Conservation (phyloP, 2,888 invertebrate genomes). For the Tetranychus truncatus region DNA sequence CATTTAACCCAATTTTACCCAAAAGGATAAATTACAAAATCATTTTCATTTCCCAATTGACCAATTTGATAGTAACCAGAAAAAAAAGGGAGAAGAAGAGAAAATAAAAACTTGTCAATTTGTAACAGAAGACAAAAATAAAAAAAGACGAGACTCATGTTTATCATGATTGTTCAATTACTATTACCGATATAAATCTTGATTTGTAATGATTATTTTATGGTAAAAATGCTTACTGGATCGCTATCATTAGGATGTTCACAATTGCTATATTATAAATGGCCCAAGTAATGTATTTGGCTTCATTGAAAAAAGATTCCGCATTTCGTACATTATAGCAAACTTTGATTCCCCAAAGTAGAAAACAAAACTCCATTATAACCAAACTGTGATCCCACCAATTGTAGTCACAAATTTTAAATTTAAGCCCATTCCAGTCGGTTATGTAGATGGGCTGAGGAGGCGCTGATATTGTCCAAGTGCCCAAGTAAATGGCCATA, state of each 20-base stretch:
- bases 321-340: conserved; percentile 46
- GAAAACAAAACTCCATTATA: conserved; percentile 41
- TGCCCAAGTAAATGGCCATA: conserved; percentile 66
- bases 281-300: conserved; percentile 73
- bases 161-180: too few relatives aligned
- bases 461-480: conserved; percentile 74
- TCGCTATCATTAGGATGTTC: conserved; percentile 74
- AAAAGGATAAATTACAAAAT: too few relatives aligned
- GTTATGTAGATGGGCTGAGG: conserved; percentile 43
- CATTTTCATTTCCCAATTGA: too few relatives aligned
- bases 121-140: too few relatives aligned
- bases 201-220: neutral
- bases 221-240: conserved; percentile 53
- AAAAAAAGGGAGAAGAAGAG: too few relatives aligned
- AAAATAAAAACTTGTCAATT: too few relatives aligned
- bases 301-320: conserved; percentile 80
- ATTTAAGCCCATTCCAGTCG: conserved; percentile 47
- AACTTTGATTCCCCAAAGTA: conserved; percentile 36
- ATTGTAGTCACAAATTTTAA: conserved; percentile 71
- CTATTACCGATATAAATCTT: neutral
- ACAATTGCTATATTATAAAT: conserved; percentile 85
- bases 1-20: too few relatives aligned
- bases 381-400: conserved; percentile 90
- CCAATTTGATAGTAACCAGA: too few relatives aligned
- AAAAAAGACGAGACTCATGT: too few relatives aligned